phyloP scores from a whole-genome alignment of 2,113 vertebrate species.

The Thalassarche chlororhynchos region DNA sequence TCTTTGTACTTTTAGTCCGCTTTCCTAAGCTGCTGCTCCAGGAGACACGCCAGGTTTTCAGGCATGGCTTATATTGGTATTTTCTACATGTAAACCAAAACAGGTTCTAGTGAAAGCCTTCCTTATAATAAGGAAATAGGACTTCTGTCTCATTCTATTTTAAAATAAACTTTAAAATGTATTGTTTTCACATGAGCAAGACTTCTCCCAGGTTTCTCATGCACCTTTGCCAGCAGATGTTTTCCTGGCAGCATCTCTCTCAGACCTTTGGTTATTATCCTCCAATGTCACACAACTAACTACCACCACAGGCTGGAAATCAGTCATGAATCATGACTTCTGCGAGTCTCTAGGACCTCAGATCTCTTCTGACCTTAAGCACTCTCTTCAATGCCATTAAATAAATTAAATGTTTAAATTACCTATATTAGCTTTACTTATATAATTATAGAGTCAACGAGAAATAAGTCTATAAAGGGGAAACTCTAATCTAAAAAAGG shows the following conservation, averaged over 20 bases:
- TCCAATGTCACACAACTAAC: constrained; percentile 59
- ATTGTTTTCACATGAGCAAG: neutral
- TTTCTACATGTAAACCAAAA: neutral
- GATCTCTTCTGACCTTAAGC: constrained; percentile 64
- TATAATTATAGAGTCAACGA: constrained; percentile 56
- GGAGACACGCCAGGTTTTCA: neutral
- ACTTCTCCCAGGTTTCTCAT: neutral
- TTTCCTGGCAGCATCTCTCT: neutral
- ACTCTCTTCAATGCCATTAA: constrained; percentile 64
- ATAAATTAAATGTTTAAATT: constrained; percentile 72
- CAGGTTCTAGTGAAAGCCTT: neutral
- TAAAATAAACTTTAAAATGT: neutral
- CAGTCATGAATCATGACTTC: constrained; percentile 60
- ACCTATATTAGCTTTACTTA: constrained; percentile 64
- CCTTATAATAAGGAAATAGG: neutral
- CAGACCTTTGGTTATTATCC: constrained; percentile 24
- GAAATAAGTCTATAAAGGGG: constrained; percentile 56
- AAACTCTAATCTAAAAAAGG: constrained; percentile 39
- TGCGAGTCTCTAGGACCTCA: constrained; percentile 18
- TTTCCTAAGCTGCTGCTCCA: neutral
- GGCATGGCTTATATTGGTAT: neutral
- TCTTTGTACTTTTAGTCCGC: neutral
- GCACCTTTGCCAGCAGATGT: neutral
- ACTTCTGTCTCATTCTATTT: neutral
- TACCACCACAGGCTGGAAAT: constrained; percentile 43